Conservation (phyloP, 2,797 vertebrate species). For the Gephyroberyx darwinii region DNA sequence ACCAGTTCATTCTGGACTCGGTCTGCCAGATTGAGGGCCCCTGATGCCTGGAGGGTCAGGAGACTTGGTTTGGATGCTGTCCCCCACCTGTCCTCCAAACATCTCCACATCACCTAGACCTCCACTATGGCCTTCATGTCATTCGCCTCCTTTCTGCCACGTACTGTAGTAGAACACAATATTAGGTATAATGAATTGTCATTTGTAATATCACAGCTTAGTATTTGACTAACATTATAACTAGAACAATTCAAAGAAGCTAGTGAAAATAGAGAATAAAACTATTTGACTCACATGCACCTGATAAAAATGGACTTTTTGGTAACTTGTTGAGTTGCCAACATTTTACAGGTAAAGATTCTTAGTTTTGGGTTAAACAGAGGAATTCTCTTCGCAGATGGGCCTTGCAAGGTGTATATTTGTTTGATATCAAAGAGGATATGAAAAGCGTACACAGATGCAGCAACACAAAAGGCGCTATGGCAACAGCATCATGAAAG, state of each 20-base stretch:
- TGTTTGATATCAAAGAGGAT: slow-evolving; percentile 69
- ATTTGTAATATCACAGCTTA: neutral
- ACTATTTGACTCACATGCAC: too few species aligned
- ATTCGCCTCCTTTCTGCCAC: slow-evolving; percentile 14
- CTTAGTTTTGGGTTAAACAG: neutral
- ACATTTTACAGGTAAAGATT: neutral
- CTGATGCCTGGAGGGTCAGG: slow-evolving; percentile 23
- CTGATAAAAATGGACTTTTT: too few species aligned
- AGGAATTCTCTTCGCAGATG: slow-evolving; percentile 27
- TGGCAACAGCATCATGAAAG: slow-evolving; percentile 83
- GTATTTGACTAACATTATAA: neutral
- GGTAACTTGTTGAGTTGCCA: neutral
- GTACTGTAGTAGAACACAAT: too few species aligned
- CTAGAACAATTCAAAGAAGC: neutral
- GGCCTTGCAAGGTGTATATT: slow-evolving; percentile 31
- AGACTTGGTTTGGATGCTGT: slow-evolving; percentile 19
- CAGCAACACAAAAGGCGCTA: slow-evolving; percentile 75
- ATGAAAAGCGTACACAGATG: slow-evolving; percentile 63
- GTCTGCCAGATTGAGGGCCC: slow-evolving; percentile 32
- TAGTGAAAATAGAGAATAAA: too few species aligned
- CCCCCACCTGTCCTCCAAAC: slow-evolving; percentile 10
- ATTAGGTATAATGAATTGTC: too few species aligned
- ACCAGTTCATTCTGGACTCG: slow-evolving; percentile 77
- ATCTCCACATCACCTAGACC: slow-evolving; percentile 6
- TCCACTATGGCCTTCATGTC: neutral